Evolutionary conservation across 2,797 vertebrate genomes (phyloP), one percentile per base, ranked within the genome.

Genomic region (Morelia viridis): DNA sequence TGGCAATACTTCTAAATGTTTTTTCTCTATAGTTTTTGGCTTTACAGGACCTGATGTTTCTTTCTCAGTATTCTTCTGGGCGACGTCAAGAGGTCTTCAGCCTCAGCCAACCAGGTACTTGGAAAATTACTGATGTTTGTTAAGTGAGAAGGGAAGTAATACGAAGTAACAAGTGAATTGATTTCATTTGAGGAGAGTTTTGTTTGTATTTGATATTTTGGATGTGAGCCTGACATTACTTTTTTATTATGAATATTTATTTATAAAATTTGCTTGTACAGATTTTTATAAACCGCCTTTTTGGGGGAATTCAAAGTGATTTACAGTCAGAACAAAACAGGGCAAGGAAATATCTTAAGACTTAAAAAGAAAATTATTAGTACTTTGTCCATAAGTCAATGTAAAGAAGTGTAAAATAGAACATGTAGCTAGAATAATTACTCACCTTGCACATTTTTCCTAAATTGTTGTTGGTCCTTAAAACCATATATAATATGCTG

Each of bases 91-190:
- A 99, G 96, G 98, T 99, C 92, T 99, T 99, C 94, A 99, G 98
- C 96, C 98, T 99, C 68, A 99, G 99, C 97, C 99, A 99, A 95
- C 99, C 99, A 98, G 99, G 99, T 99, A 98, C 93, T 92, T 84
- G 8, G 50, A 89, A 86, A 65, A 61, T 0, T n/a, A 19, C 91
- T 68, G 12, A 35, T 17, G 17, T 31, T 71, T 68, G 4, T 80
- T 87, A 46, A 87, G 7, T 83, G 26, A 53, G 50, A 80, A 80
- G 15, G 3, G 26, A 13, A 9, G 41, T 60, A 71, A 41, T 58
- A 58, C 4, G 4, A 10, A 56, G 15, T 31, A 24, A 71, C 24
- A 85, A 26, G 19, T 80, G 46, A 80, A 46, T 22, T 89, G 35
- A 71, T 5, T 71, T 58, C 19, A 64, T 88, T 17, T 92, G 80